phyloP scores from a whole-genome alignment of 2,888 invertebrate species.

The Ormyrus rosae region DNA sequence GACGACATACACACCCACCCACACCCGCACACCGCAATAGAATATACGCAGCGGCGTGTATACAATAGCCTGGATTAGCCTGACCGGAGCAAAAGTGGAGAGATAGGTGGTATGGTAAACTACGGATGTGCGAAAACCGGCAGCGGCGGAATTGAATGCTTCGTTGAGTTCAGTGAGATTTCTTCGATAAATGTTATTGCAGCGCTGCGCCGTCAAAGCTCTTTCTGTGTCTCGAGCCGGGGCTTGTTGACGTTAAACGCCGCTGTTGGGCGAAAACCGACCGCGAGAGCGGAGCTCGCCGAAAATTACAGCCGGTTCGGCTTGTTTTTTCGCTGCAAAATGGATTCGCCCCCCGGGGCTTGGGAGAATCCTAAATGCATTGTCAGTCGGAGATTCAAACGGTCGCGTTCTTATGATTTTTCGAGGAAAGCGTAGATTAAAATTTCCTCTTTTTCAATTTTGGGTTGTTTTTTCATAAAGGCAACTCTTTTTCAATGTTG shows the following conservation, averaged over 20 bases:
- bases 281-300: no score
- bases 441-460: no score
- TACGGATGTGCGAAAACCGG: conserved; percentile 82
- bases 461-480: no score
- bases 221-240: background rate
- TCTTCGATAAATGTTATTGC: conserved; percentile 48
- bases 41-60: background rate
- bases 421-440: no score
- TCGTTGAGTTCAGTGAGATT: conserved; percentile 79
- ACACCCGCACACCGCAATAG: background rate
- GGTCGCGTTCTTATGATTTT: no score
- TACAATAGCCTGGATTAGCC: background rate
- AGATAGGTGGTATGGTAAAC: conserved; percentile 76
- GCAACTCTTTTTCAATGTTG: no score
- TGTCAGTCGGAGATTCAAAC: no score
- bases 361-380: no score
- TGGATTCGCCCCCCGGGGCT: no score
- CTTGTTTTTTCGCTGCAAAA: no score
- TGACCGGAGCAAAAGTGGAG: background rate
- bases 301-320: no score
- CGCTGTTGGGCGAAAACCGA: background rate
- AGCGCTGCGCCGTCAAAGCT: background rate
- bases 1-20: background rate
- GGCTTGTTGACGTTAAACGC: background rate
- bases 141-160: conserved; percentile 83